Conservation (phyloP, 2,888 invertebrate genomes). For the Himalopsyche anomala region DNA sequence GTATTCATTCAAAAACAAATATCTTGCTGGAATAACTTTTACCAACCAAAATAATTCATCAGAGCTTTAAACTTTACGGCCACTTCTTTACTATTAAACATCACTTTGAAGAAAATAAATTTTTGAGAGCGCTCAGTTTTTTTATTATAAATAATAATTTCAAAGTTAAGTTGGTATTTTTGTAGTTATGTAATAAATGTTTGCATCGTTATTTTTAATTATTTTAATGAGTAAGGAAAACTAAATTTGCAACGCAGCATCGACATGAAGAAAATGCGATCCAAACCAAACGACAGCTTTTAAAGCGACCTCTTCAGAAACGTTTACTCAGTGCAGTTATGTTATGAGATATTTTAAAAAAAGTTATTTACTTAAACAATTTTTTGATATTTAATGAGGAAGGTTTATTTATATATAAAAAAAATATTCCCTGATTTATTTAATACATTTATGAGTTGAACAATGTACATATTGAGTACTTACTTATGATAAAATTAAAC, state of each 20-base stretch:
- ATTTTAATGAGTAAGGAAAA: background rate
- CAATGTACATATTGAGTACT: too few species aligned
- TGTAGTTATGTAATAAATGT: background rate
- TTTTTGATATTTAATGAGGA: too few species aligned
- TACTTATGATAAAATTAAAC: too few species aligned
- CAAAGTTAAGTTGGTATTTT: background rate
- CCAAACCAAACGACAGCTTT: background rate
- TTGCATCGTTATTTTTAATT: constrained; percentile 3
- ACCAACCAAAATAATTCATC: constrained; percentile 12
- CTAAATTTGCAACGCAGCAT: background rate
- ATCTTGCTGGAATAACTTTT: too few species aligned
- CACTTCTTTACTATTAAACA: background rate
- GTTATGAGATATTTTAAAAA: too few species aligned
- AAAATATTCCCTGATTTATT: too few species aligned
- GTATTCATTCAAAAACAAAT: too few species aligned
- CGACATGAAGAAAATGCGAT: background rate
- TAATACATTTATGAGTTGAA: too few species aligned
- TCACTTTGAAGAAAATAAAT: background rate
- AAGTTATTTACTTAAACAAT: too few species aligned
- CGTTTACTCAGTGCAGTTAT: background rate
- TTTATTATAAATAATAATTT: constrained; percentile 17
- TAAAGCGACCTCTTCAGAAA: background rate
- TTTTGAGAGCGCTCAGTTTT: background rate
- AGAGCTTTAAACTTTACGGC: background rate
- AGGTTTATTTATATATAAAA: too few species aligned